phyloP scores from a whole-genome alignment of 1,140 invertebrate species.

The Parasteatoda tepidariorum region DNA sequence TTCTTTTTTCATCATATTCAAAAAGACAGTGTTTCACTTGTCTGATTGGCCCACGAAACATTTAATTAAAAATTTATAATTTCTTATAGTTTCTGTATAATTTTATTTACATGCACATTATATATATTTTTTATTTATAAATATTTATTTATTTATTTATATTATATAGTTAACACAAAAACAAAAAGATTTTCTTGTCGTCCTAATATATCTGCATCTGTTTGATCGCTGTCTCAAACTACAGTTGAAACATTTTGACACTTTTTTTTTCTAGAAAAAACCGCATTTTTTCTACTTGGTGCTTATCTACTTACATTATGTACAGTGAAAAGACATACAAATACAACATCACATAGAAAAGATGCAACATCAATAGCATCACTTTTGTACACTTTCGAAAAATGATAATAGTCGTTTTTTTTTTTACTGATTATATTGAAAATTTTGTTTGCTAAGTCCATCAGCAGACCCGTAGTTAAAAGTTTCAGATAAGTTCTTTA shows the following conservation, averaged over 20 bases:
- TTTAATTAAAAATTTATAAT: background rate
- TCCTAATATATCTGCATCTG: background rate
- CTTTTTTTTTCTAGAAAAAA: slow-evolving; percentile 45
- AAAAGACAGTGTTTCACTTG: too few species aligned
- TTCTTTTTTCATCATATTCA: too few species aligned
- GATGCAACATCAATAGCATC: slow-evolving; percentile 44
- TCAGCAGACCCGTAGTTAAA: slow-evolving; percentile 37
- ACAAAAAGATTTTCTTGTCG: slow-evolving; percentile 22
- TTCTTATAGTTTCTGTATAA: background rate
- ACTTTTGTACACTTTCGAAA: slow-evolving; percentile 56
- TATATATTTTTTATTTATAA: slow-evolving; percentile 16
- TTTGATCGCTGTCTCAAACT: slow-evolving; percentile 1
- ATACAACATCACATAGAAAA: slow-evolving; percentile 61
- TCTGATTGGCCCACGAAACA: too few species aligned
- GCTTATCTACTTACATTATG: slow-evolving; percentile 58
- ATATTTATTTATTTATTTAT: slow-evolving; percentile 16
- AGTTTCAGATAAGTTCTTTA: background rate
- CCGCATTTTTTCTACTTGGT: slow-evolving; percentile 47
- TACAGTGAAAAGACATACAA: slow-evolving; percentile 59
- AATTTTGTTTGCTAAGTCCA: slow-evolving; percentile 55
- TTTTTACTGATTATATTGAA: background rate
- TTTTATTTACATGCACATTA: slow-evolving; percentile 31
- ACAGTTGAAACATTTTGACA: slow-evolving; percentile 48
- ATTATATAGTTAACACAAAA: slow-evolving; percentile 29
- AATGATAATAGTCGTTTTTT: slow-evolving; percentile 5